phyloP scores from a whole-genome alignment of 2,888 invertebrate genomes.

The Cephus runcator region DNA sequence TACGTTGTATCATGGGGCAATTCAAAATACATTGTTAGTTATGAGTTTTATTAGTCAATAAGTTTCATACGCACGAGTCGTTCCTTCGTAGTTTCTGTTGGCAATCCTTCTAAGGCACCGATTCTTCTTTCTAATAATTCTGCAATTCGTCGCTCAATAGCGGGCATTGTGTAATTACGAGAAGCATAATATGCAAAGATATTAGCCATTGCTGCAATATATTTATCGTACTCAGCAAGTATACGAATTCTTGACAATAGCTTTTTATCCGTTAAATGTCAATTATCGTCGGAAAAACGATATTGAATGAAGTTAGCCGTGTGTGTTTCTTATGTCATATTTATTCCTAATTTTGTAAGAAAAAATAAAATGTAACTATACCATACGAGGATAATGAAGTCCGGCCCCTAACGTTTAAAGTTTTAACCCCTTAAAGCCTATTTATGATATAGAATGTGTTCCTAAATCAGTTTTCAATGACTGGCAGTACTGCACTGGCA shows the following conservation, averaged over 20 bases:
- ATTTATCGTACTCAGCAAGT: neutral
- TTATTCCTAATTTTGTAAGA: neutral
- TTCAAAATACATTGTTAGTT: neutral
- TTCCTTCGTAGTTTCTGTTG: constrained; percentile 44
- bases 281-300: neutral
- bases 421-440: too few relatives aligned
- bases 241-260: neutral
- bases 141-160: constrained; percentile 51
- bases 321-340: neutral
- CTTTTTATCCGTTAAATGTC: neutral
- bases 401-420: too few relatives aligned
- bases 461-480: too few relatives aligned
- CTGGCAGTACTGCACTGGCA: too few relatives aligned
- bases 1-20: neutral
- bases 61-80: constrained; percentile 41
- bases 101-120: constrained; percentile 33
- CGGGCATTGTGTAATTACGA: constrained; percentile 55
- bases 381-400: neutral
- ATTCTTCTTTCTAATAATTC: constrained; percentile 49
- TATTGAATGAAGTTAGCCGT: neutral
- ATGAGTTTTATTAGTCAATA: neutral
- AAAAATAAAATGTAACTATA: neutral
- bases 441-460: too few relatives aligned
- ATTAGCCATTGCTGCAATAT: constrained; percentile 12
- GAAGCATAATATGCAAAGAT: constrained; percentile 15